Evolutionary conservation across 2,113 vertebrate species (phyloP).

Genomic region (Corydoras sp.): DNA sequence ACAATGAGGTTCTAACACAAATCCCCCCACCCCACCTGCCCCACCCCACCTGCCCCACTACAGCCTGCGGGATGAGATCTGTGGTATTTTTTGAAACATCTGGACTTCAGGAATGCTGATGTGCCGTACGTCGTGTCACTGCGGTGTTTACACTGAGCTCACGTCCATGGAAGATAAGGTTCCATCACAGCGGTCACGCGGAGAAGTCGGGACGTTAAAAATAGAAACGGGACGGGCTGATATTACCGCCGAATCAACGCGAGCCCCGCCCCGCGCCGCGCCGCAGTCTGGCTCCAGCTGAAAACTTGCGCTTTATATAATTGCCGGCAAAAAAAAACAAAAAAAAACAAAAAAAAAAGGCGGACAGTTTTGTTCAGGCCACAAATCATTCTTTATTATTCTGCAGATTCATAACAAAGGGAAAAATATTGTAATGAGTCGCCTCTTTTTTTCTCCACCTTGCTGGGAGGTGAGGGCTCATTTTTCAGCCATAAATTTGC

Average conservation of each 20-base stretch:
- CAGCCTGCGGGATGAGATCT: no score
- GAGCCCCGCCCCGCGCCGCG: neutral
- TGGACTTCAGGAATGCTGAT: no score
- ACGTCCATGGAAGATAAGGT: no score
- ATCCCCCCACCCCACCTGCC: no score
- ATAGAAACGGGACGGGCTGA: neutral
- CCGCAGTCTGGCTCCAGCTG: conserved; percentile 12
- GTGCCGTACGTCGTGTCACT: no score
- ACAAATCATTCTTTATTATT: conserved; percentile 70
- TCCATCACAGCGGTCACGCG: no score
- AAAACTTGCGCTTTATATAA: conserved; percentile 35
- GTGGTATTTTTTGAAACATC: no score
- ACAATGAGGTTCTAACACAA: no score
- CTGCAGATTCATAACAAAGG: conserved; percentile 58
- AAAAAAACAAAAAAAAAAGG: conserved; percentile 31
- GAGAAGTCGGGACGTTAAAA: no score
- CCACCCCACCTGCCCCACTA: no score
- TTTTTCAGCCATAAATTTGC: conserved; percentile 65
- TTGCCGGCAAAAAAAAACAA: neutral
- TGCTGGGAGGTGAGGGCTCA: conserved; percentile 53
- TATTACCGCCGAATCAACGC: conserved; percentile 20
- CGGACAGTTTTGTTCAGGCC: conserved; percentile 46
- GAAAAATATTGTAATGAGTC: conserved; percentile 65
- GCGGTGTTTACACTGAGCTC: no score
- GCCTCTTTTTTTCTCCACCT: conserved; percentile 48